Evolutionary conservation across 1,140 invertebrate species (phyloP), one percentile per base, ranked within the genome.

Genomic region (Aporrectodea caliginosa): DNA sequence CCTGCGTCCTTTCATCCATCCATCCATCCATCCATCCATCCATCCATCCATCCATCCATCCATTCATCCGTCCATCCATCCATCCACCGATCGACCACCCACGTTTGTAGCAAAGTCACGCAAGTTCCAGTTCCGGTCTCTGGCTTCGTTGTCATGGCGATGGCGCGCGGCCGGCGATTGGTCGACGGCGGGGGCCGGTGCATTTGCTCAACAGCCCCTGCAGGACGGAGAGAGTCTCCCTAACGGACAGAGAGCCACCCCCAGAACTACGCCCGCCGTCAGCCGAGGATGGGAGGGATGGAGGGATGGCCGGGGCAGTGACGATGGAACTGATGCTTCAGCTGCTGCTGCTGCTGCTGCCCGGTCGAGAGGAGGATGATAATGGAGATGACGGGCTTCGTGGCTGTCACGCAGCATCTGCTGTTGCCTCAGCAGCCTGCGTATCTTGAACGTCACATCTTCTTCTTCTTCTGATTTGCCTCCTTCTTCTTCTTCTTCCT

Each of bases 101-200:
- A 58, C 43, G 43, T 58, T 58, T 58, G 43, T 22, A 58, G 22
- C 43, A 22, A 22, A 58, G 43, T 58, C 43, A 58, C 43, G 43
- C 43, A 58, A 58, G 43, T 58, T 58, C 43, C 43, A 58, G 43
- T 58, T 58, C 43, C 43, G 43, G 43, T 58, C 43, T 58, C 43
- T 22, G 43, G 43, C 43, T 12, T 22, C 43, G 43, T 58, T 22
- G 43, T 22, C 43, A 58, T 58, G 43, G 22, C 43, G 43, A 58
- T 22, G 43, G 22, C 43, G 6, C 43, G 22, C 43, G 43, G 22
- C 43, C 43, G 43, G 22, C 43, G 6, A 58, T 58, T 58, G 43
- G 43, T 58, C 43, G 43, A 58, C 43, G 43, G 43, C 43, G 43
- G 43, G 22, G n/a, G n/a, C n/a, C n/a, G n/a, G n/a, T n/a, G n/a